A percentile compares a stretch with the other conserved stretches of the same genome.
Conservation (phyloP, 1,140 invertebrate genomes). For the Drosophila sechellia region DNA sequence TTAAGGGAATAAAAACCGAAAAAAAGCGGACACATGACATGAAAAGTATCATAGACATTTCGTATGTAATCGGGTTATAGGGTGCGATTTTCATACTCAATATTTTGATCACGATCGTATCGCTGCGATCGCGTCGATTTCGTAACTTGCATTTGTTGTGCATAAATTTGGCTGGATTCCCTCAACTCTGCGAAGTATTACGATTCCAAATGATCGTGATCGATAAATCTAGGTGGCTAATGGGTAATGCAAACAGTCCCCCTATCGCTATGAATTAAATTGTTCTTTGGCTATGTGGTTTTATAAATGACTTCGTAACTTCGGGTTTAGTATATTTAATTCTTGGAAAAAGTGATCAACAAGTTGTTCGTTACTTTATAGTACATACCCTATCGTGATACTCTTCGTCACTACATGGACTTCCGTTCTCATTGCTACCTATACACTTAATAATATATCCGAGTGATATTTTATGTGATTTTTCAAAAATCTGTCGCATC, state of each 20-base stretch:
- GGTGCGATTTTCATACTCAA: conserved; percentile 58
- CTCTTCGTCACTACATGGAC: no score
- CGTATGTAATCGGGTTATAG: conserved; percentile 57
- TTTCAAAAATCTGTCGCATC: conserved; percentile 33
- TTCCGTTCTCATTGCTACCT: no score
- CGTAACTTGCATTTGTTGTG: conserved; percentile 66
- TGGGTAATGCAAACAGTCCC: neutral
- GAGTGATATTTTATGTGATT: neutral
- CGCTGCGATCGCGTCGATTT: conserved; percentile 34
- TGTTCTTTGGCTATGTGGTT: neutral
- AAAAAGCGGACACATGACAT: conserved; percentile 6
- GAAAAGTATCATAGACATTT: conserved; percentile 41
- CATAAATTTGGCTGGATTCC: conserved; percentile 32
- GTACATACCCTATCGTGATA: no score
- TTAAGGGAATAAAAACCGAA: neutral
- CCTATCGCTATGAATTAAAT: neutral
- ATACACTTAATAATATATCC: neutral
- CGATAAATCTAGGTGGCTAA: conserved; percentile 2
- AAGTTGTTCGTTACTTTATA: no score
- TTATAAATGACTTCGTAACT: no score
- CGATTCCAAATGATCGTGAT: conserved; percentile 21
- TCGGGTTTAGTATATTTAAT: no score
- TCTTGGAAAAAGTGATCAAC: no score
- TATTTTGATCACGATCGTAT: conserved; percentile 61
- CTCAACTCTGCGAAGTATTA: conserved; percentile 1